phyloP scores from a whole-genome alignment of 2,888 invertebrate genomes.

The Aelia acuminata region DNA sequence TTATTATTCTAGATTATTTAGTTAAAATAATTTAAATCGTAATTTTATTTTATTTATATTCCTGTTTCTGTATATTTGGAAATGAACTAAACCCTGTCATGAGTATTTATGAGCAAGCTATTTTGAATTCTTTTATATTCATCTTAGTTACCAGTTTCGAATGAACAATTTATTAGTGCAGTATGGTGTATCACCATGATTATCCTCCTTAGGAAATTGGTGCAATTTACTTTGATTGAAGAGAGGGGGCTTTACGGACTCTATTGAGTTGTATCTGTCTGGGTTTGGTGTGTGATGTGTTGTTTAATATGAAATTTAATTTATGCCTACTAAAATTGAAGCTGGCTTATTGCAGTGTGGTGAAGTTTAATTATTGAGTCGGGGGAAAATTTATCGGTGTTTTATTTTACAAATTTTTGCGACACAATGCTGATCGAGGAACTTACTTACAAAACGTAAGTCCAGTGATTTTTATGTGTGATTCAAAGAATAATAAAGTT shows the following conservation, averaged over 20 bases:
- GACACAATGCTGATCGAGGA: constrained; percentile 57
- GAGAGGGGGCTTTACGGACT: constrained; percentile 58
- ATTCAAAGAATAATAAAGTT: neutral
- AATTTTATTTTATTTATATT: neutral
- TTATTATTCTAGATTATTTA: neutral
- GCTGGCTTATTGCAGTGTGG: neutral
- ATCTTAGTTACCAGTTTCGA: constrained; percentile 16
- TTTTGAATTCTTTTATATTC: neutral
- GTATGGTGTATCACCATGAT: neutral
- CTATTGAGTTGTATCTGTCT: constrained; percentile 62
- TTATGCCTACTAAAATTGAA: constrained; percentile 25
- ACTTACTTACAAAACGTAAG: constrained; percentile 56
- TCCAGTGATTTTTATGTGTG: neutral
- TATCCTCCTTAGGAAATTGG: constrained; percentile 61
- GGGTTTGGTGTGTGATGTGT: constrained; percentile 44
- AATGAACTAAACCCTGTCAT: neutral
- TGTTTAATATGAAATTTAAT: neutral
- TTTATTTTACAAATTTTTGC: neutral
- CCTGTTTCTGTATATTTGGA: neutral
- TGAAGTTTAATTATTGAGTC: neutral
- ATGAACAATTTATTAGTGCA: constrained; percentile 38
- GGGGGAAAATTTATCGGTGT: neutral
- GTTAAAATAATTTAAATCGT: neutral
- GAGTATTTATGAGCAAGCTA: neutral
- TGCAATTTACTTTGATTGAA: constrained; percentile 62